These are phyloP conservation scores for Chiroxiphia lanceolata DNA, from an alignment of 2,797 vertebrate species.

Conservation along the genomic window DNA sequence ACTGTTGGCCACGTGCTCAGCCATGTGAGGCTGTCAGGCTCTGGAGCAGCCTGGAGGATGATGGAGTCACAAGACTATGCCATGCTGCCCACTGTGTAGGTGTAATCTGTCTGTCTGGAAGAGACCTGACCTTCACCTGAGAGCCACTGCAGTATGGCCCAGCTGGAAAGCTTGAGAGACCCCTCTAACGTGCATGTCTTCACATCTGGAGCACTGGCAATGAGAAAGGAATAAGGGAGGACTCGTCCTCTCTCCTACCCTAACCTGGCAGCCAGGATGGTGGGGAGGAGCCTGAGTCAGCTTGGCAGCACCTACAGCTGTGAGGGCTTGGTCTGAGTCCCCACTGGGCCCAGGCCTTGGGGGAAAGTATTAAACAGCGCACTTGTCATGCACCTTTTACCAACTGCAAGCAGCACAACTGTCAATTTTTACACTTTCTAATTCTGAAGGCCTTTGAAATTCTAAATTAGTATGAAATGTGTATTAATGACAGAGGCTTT, in stretches of 20 bases:
- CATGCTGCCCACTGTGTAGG: rapidly evolving
- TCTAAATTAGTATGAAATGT: not conserved
- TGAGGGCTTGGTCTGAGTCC: not conserved
- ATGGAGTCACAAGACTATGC: not conserved
- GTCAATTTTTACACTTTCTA: not conserved
- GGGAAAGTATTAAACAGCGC: not conserved
- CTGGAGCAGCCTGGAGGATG: not conserved
- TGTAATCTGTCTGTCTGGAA: not conserved
- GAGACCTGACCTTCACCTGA: not conserved
- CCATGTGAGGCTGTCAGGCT: rapidly evolving
- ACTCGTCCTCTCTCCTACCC: not conserved
- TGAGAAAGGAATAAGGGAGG: not conserved
- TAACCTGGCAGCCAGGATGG: not conserved
- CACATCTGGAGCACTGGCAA: not conserved
- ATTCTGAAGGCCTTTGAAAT: not conserved
- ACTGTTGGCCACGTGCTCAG: not conserved
- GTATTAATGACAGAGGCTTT: not conserved
- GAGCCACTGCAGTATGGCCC: not conserved
- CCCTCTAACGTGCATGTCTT: not conserved
- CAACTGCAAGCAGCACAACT: not conserved
- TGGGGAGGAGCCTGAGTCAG: not conserved
- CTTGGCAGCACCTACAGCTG: not conserved
- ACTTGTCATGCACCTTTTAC: not conserved
- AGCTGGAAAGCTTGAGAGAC: not conserved
- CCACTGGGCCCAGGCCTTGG: not conserved